phyloP scores from a whole-genome alignment of 2,113 vertebrate species.

The Ophthalmolycus amberensis region DNA sequence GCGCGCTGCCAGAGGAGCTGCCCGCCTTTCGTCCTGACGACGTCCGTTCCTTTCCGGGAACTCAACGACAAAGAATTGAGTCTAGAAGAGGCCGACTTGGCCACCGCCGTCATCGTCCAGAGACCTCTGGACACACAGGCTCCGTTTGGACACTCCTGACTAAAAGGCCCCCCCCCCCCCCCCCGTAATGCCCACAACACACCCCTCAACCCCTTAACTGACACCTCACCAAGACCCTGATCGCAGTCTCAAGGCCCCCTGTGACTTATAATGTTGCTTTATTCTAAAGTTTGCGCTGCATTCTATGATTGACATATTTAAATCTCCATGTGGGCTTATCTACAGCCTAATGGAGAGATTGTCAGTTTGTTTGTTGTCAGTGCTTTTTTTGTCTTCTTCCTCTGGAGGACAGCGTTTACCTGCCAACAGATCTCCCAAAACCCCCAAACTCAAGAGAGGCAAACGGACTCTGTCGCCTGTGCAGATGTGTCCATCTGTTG shows the following conservation, averaged over 20 bases:
- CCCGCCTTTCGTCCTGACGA: conserved; percentile 88
- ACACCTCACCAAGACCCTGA: background rate
- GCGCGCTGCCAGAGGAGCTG: conserved; percentile 86
- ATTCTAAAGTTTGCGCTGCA: conserved; percentile 15
- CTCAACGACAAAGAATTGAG: conserved; percentile 86
- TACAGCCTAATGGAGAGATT: conserved; percentile 18
- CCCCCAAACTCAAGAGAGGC: background rate
- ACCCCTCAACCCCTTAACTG: background rate
- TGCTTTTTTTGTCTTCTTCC: conserved; percentile 22
- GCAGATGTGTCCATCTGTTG: conserved; percentile 18
- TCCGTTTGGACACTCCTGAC: conserved; percentile 84
- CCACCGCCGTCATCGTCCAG: conserved; percentile 92
- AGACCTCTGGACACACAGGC: conserved; percentile 84
- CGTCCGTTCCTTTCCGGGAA: conserved; percentile 87
- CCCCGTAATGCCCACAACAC: background rate
- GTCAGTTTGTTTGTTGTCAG: conserved; percentile 14
- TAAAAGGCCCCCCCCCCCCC: conserved; percentile 21
- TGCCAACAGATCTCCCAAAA: conserved; percentile 9
- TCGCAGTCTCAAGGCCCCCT: background rate
- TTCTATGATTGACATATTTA: conserved; percentile 13
- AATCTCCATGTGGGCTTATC: conserved; percentile 22
- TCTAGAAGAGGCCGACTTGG: conserved; percentile 88
- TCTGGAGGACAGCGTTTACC: conserved; percentile 38
- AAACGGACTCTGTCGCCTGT: conserved; percentile 4
- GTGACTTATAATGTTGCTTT: background rate